A percentile compares a stretch with the other conserved stretches of the same genome.
Conservation (phyloP, 2,888 invertebrate species). For the Pyrocoelia pectoralis region DNA sequence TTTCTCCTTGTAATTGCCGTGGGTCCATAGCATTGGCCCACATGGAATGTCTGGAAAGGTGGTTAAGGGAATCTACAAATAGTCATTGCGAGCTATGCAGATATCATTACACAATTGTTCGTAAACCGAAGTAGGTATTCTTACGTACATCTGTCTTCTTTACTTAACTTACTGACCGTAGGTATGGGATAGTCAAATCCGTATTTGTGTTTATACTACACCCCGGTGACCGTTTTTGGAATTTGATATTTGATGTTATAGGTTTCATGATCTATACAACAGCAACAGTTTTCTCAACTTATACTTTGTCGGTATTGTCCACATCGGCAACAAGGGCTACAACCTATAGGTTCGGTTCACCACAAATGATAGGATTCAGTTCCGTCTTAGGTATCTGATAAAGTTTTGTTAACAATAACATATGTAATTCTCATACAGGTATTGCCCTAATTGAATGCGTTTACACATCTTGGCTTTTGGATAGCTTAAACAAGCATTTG, state of each 20-base stretch:
- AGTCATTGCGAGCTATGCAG: slow-evolving; percentile 67
- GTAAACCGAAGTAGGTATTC: slow-evolving; percentile 57
- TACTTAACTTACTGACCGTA: slow-evolving; percentile 25
- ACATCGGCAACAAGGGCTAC: slow-evolving; percentile 54
- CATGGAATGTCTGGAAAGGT: slow-evolving; percentile 65
- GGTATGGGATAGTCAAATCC: slow-evolving; percentile 53
- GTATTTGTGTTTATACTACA: slow-evolving; percentile 58
- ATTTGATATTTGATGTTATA: slow-evolving; percentile 61
- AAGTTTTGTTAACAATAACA: neutral
- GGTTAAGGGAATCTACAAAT: slow-evolving; percentile 64
- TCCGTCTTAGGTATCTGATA: slow-evolving; percentile 54
- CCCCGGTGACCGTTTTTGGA: slow-evolving; percentile 58
- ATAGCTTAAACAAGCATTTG: slow-evolving; percentile 54
- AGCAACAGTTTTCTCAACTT: slow-evolving; percentile 60
- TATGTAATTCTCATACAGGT: slow-evolving; percentile 36
- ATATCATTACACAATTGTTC: slow-evolving; percentile 61
- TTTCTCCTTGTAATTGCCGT: slow-evolving; percentile 64
- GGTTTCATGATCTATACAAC: slow-evolving; percentile 64
- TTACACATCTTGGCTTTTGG: slow-evolving; percentile 59
- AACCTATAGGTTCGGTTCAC: slow-evolving; percentile 47
- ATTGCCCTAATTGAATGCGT: slow-evolving; percentile 59
- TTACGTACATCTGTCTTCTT: neutral
- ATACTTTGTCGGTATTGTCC: slow-evolving; percentile 58
- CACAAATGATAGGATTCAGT: slow-evolving; percentile 54
- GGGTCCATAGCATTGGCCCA: slow-evolving; percentile 67